Conservation (phyloP, 92 coral and sea anemone species). For the Scolanthus callimorphus region DNA sequence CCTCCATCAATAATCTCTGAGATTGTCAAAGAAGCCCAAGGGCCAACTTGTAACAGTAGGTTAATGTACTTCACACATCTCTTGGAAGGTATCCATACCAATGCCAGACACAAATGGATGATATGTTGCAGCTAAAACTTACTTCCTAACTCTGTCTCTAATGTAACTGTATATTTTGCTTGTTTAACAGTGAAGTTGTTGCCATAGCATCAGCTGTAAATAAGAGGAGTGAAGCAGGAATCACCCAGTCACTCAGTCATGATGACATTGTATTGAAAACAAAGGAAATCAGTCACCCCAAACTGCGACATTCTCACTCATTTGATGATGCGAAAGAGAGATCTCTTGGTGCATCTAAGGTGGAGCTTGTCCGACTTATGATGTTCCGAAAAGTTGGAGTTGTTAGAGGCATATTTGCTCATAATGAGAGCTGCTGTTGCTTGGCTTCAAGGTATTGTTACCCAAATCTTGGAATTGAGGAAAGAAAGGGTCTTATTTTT, state of each 20-base stretch:
- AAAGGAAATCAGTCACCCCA: constrained; percentile 13
- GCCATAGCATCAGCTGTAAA: constrained; percentile 77
- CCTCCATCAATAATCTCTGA: too few relatives aligned
- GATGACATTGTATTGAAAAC: constrained; percentile 30
- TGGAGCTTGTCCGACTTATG: constrained; percentile 79
- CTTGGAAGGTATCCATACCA: too few relatives aligned
- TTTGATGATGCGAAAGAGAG: constrained; percentile 87
- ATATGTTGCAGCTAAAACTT: too few relatives aligned
- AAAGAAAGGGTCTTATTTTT: too few relatives aligned
- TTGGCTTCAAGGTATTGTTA: constrained; percentile 63
- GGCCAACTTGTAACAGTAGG: too few relatives aligned
- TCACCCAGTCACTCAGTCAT: constrained; percentile 22
- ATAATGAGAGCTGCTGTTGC: constrained; percentile 79
- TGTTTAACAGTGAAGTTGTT: constrained; percentile 60
- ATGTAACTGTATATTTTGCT: too few relatives aligned
- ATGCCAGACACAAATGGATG: too few relatives aligned
- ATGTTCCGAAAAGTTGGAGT: constrained; percentile 78
- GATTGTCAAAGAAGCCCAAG: too few relatives aligned
- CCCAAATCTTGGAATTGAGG: too few relatives aligned
- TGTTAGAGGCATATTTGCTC: constrained; percentile 56
- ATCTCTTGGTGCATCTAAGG: constrained; percentile 60
- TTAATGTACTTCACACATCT: too few relatives aligned
- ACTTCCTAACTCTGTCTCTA: too few relatives aligned
- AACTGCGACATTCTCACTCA: constrained; percentile 53
- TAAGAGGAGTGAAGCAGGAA: constrained; percentile 38